Conservation (phyloP, 1,140 invertebrate genomes). For the Drosophila nigromelanica region DNA sequence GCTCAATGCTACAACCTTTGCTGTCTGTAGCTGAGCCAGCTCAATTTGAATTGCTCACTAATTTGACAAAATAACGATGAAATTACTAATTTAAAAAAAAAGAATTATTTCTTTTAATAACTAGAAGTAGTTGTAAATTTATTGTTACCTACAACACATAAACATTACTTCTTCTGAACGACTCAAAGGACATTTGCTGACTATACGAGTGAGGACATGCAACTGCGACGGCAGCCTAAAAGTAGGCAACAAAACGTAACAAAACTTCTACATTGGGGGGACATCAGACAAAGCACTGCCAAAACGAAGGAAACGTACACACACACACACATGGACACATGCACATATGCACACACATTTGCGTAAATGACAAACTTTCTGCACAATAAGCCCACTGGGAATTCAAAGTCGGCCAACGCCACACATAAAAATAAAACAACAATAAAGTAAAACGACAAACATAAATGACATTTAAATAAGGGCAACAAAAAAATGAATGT, state of each 20-base stretch:
- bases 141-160: too few species aligned
- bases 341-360: constrained; percentile 13
- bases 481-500: constrained; percentile 23
- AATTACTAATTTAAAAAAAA: too few species aligned
- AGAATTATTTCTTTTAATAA: too few species aligned
- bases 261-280: constrained; percentile 1
- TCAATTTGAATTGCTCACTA: too few species aligned
- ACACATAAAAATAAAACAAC: constrained; percentile 23
- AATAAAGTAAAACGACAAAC: constrained; percentile 57
- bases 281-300: constrained; percentile 1
- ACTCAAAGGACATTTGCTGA: background rate
- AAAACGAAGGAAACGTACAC: background rate
- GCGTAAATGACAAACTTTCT: constrained; percentile 38
- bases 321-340: background rate
- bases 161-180: too few species aligned
- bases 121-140: too few species aligned
- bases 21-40: too few species aligned
- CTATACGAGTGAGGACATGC: background rate
- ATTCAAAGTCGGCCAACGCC: constrained; percentile 32
- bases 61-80: too few species aligned
- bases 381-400: constrained; percentile 45
- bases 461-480: constrained; percentile 68
- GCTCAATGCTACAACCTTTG: constrained; percentile 11
- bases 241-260: constrained; percentile 27
- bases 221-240: constrained; percentile 16